phyloP scores from a whole-genome alignment of 92 coral and sea anemone genomes.

The Scolanthus callimorphus region DNA sequence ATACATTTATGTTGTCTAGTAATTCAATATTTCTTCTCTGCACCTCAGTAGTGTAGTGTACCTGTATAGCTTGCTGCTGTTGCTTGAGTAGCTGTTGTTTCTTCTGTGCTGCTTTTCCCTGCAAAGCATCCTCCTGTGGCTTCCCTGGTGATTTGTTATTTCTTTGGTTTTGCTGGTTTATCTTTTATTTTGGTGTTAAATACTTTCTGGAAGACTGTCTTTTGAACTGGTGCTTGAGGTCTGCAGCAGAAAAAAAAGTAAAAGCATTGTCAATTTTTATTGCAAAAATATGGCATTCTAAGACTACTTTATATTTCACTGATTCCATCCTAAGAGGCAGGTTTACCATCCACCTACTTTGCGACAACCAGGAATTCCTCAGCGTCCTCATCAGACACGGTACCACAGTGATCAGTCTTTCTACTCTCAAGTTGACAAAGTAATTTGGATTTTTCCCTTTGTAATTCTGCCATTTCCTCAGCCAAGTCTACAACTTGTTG shows the following conservation, averaged over 20 bases:
- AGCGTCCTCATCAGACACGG: conserved; percentile 68
- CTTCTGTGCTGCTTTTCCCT: conserved; percentile 10
- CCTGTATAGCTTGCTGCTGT: conserved; percentile 48
- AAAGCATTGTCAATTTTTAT: too few species aligned
- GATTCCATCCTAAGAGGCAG: too few species aligned
- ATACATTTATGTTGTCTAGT: too few species aligned
- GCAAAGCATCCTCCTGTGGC: conserved; percentile 14
- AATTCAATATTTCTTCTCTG: too few species aligned
- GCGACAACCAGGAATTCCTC: conserved; percentile 68
- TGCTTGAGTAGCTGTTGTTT: conserved; percentile 22
- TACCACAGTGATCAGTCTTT: conserved; percentile 14
- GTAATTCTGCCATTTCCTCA: conserved; percentile 78
- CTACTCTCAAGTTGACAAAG: conserved; percentile 36
- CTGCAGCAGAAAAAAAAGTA: too few species aligned
- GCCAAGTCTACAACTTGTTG: conserved; percentile 70
- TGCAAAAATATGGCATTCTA: too few species aligned
- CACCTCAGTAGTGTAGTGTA: too few species aligned
- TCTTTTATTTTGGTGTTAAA: conserved; percentile 19
- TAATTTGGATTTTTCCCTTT: conserved; percentile 62
- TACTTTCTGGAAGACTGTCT: conserved; percentile 23
- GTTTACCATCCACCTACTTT: conserved; percentile 53
- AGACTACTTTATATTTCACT: too few species aligned
- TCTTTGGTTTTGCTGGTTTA: conserved; percentile 3
- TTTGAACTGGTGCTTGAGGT: conserved; percentile 3
- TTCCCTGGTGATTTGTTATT: conserved; percentile 21